Evolutionary conservation across 2,888 invertebrate species (phyloP), one percentile per base, ranked within the genome.

Genomic region (Thymelicus acteon): DNA sequence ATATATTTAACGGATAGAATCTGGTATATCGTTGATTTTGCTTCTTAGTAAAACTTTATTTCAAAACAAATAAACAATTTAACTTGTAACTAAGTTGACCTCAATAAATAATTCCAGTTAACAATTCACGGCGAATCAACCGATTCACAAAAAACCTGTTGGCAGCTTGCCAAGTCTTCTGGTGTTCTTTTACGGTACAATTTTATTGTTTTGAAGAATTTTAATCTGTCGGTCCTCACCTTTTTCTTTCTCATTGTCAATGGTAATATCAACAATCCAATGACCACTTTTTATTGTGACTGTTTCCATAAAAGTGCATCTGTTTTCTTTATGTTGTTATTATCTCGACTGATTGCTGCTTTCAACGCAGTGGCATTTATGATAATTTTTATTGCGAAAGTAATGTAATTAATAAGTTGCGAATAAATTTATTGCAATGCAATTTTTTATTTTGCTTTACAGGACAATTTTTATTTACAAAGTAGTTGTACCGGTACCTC

Each of bases 101-200:
- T 76, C 82, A 82, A 87, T 89, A 86, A 85, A 88, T 86, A 85
- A 84, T 86, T 85, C 83, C 80, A 80, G 85, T 84, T 80, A 77
- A 76, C 77, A 80, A 80, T 80, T 79, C 80, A 81, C 85, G 83
- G 85, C 82, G 79, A 52, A 19, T 72, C 48, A 58, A 57, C 7
- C 69, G 75, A 74, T 85, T 84, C 81, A 76, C 81, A 85, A 83
- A 82, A 88, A 84, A 90, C 88, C 84, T 84, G 87, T 85, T 90
- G 89, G 89, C 80, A 74, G 68, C 67, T 62, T 47, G 82, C 87
- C 88, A 87, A 80, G 81, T 85, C 86, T 86, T 87, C 84, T 80
- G 77, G 76, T 76, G 76, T 75, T 78, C 79, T 78, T 82, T 80
- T 83, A 82, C 76, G 80, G 77, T 74, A 77, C 81, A 80, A 84